Evolutionary conservation across 2,113 vertebrate species (phyloP), one percentile per base, ranked within the genome.

Genomic region (Jacana jacana): DNA sequence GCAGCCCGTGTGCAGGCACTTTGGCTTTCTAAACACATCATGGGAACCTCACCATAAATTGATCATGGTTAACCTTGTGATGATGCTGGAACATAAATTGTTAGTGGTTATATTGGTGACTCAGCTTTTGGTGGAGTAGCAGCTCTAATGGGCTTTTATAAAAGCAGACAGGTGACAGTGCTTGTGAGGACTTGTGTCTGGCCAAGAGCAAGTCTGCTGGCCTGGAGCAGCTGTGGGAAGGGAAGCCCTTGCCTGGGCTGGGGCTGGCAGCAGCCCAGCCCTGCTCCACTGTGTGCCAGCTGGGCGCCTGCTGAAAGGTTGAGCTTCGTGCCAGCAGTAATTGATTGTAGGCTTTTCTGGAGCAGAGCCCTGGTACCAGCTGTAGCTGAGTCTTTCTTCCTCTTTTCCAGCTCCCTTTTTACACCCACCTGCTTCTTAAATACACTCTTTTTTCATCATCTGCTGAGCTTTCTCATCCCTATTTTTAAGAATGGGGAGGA

Each of bases 341-440:
- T 87, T 95, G 94, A 91, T 92, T 92, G 94, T 79, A 64, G 86
- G 79, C 91, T 93, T 96, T 92, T 66, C 94, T 97, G 96, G 97
- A 97, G 87, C 81, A 44, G 35, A 73, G 93, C 95, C 95, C 77
- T 88, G 69, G 25, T 79, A 95, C 95, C 94, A 96, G 93, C 94
- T 98, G 91, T 80, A 92, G 93, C 93, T 78, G 80, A 95, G 88
- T 92, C 81, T 93, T 72, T 93, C 87, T 96, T 95, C 86, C 70
- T 86, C 73, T 95, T 86, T 92, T 88, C 75, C 71, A 92, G 3
- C 46, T 42, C 86, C 73, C 42, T 49, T 77, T 81, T 78, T 83
- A 91, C 61, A 84, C 91, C 96, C 96, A 96, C 96, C 95, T 97
- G 94, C 92, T 96, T 92, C 95, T 96, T 96, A 95, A 96, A 95